Percentiles rank a stretch among this genome's conserved stretches.
Evolutionary conservation across 2,113 vertebrate species (phyloP).

Genomic region (Phalacrocorax aristotelis): DNA sequence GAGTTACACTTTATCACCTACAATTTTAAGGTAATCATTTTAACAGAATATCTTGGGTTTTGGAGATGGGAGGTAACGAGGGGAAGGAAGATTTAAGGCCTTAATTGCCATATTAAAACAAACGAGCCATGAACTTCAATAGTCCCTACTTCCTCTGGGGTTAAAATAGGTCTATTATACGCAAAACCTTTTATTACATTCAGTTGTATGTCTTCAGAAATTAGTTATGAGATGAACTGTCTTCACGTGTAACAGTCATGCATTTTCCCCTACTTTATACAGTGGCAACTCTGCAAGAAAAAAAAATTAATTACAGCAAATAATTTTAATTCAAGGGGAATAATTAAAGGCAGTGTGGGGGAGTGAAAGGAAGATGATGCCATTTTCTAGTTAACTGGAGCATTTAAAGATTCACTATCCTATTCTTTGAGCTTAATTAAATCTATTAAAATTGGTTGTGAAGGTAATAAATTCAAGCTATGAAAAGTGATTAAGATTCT

Average conservation of each 20-base stretch:
- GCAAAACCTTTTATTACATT: slow-evolving; percentile 58
- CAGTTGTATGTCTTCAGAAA: slow-evolving; percentile 57
- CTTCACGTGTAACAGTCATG: slow-evolving; percentile 55
- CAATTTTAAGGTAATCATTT: background rate
- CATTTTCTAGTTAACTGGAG: slow-evolving; percentile 73
- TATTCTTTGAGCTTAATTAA: slow-evolving; percentile 63
- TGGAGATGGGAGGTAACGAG: background rate
- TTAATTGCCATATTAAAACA: slow-evolving; percentile 4
- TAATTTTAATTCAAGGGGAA: slow-evolving; percentile 64
- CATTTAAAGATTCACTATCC: slow-evolving; percentile 65
- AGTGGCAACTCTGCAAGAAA: slow-evolving; percentile 33
- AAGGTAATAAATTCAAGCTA: slow-evolving; percentile 37
- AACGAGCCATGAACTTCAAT: background rate
- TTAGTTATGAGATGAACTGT: slow-evolving; percentile 67
- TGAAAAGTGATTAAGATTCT: background rate
- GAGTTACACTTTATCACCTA: background rate
- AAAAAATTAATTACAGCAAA: slow-evolving; percentile 64
- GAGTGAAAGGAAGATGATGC: slow-evolving; percentile 59
- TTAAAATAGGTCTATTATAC: slow-evolving; percentile 59
- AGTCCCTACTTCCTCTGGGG: slow-evolving; percentile 1
- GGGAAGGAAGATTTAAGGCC: background rate
- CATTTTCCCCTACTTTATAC: slow-evolving; percentile 35
- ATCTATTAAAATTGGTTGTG: slow-evolving; percentile 9
- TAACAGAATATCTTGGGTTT: background rate
- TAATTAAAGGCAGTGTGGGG: slow-evolving; percentile 64